Evolutionary conservation across 2,797 vertebrate species (phyloP), one percentile per base, ranked within the genome.

Genomic region (Lutjanus argentimaculatus): DNA sequence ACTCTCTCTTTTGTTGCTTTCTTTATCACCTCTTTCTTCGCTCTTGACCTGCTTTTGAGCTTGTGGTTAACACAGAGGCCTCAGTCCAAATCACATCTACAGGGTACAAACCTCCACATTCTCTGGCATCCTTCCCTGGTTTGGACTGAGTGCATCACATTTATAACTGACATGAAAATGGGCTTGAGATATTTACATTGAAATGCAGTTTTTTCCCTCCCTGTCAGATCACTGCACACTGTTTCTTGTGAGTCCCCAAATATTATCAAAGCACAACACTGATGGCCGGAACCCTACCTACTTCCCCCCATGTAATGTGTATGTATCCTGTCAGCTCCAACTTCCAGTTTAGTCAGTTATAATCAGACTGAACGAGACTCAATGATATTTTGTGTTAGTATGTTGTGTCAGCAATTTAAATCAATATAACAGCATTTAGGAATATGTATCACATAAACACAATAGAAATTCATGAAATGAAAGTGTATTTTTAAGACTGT

Each of bases 11-110:
- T 71, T 66, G 59, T 67, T 22, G 21, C 71, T 76, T 75, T 61
- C 51, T 43, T 66, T 21, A 48, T 70, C 45, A 71, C 62, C 40
- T 74, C 56, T 75, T 57, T 67, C 73, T 80, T n/a, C 8, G 1
- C 21, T 71, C 48, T 75, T 74, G 69, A 77, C 73, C 73, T 53
- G 49, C 42, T 83, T 77, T 74, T 63, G 43, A 65, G 65, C 43
- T 73, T 48, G 21, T 62, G 68, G 43, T 58, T 53, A 61, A 80
- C 58, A 72, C 48, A 56, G 25, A 70, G 21, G 22, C 46, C 36
- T n/a, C 14, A 40, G 30, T 77, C 25, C 17, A 58, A 61, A 73
- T 51, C 62, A 17, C 42, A 51, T 49, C 70, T 22, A 45, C 48
- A n/a, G 42, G 56, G 21, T 45, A 57, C 22, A 45, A 30, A 22